Base-by-base conservation (phyloP, 2,797 vertebrate species). In the Hirundo rustica region DNA sequence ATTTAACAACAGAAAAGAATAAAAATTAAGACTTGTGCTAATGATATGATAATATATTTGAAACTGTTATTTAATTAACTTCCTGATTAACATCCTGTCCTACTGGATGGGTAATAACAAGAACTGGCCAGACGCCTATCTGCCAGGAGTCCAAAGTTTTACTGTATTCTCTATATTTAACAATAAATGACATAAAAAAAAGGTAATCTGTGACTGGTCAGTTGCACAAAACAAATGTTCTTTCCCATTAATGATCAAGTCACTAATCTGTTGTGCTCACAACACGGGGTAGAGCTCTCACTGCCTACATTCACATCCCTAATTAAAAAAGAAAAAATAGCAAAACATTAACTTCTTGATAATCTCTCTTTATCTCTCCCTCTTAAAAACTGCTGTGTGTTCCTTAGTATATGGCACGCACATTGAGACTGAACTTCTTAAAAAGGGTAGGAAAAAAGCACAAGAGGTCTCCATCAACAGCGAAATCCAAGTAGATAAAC, bases 401-500 rank as follows among this genome's bases (percentile, higher is more conserved):
- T 82, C 45, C 23, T 44, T 72, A 85, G 26, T 54, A 65, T 29
- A 9, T 5, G 5, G 60, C 44, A 92, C 16, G 14, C 58, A 79
- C 53, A 53, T 17, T 20, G 40, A 36, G 87, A 96, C 1, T 90
- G 53, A 91, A 57, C 50, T 71, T 88, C 75, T 95, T 72, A 51
- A 85, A 89, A 86, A 78, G 48, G 25, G 32, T 16, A 80, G 26
- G 27, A 48, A 85, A 85, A 92, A 72, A 75, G 54, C 22, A 92
- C 21, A 85, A 93, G 55, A 89, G 62, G 19, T 57, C 72, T 78
- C 67, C 26, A 72, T 65, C 68, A 94, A 77, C 58, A 71, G 60
- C n/a, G 90, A 95, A 95, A 92, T 26, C 21, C 58, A 91, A 76
- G 57, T 5, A 95, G 70, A 89, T 42, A 88, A 92, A 92, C 92